These are phyloP conservation scores for Ctenopoma multispine DNA, from an alignment of 2,797 vertebrate species.

Conservation along the genomic window DNA sequence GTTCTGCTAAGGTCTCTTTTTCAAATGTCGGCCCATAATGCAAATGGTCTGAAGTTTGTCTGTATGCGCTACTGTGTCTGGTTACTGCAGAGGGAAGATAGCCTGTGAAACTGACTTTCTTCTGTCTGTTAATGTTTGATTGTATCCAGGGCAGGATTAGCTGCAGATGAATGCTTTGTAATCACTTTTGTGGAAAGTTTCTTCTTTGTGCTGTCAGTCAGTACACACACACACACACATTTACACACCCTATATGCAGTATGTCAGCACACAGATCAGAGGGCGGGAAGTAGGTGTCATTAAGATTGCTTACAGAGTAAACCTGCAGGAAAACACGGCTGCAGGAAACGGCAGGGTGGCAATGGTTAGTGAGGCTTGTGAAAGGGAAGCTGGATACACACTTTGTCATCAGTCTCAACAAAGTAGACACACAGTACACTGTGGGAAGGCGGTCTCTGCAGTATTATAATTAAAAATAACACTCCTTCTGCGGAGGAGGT, in stretches of 20 bases:
- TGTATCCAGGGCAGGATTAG: slow-evolving; percentile 31
- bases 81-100: slow-evolving; percentile 27
- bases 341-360: slow-evolving; percentile 50
- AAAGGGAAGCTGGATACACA: slow-evolving; percentile 40
- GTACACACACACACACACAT: slow-evolving; percentile 31
- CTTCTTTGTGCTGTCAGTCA: slow-evolving; percentile 24
- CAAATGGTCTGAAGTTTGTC: slow-evolving; percentile 21
- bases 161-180: slow-evolving; percentile 33
- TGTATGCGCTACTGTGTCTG: slow-evolving; percentile 18
- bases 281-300: slow-evolving; percentile 65
- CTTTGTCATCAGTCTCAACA: slow-evolving; percentile 47
- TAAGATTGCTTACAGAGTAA: slow-evolving; percentile 69
- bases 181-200: slow-evolving; percentile 53
- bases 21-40: slow-evolving; percentile 43
- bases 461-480: slow-evolving; percentile 72
- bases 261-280: slow-evolving; percentile 60
- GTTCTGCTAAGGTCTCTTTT: slow-evolving; percentile 19
- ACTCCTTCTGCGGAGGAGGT: slow-evolving; percentile 40
- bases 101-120: slow-evolving; percentile 21
- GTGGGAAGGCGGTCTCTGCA: slow-evolving; percentile 58
- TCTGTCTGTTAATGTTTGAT: slow-evolving; percentile 58
- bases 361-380: slow-evolving; percentile 27
- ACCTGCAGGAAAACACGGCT: slow-evolving; percentile 62
- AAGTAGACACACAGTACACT: slow-evolving; percentile 16
- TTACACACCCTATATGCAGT: slow-evolving; percentile 57